A percentile compares a stretch with the other conserved stretches of the same genome.
Conservation (phyloP, 35 echinoderm and acorn worm species). For the Heliocidaris erythrogramma region DNA sequence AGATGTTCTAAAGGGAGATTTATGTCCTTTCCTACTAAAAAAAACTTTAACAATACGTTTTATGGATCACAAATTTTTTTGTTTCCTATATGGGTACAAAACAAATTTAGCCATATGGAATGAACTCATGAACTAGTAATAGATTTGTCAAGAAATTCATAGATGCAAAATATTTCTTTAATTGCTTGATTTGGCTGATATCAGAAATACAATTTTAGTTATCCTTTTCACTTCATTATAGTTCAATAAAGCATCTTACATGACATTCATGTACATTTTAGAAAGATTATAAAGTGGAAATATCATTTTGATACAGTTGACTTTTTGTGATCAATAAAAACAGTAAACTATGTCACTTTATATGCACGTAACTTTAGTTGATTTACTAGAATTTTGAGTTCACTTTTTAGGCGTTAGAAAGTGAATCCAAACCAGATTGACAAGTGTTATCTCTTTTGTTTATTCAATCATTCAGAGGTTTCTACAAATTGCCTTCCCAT, state of each 20-base stretch:
- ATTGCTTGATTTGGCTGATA: neutral
- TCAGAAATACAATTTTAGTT: no score
- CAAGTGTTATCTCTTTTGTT: constrained; percentile 28
- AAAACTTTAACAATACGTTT: no score
- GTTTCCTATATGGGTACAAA: no score
- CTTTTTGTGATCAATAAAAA: neutral
- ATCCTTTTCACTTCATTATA: no score
- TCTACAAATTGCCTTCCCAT: constrained; percentile 21
- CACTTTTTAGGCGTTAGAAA: neutral
- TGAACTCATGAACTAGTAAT: no score
- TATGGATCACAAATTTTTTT: no score
- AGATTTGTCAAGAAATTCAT: no score
- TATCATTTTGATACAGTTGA: neutral
- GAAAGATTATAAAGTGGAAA: neutral
- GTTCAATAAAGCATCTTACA: no score
- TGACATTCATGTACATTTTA: neutral
- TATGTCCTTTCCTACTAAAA: no score
- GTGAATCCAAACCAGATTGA: constrained; percentile 16
- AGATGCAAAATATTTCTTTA: neutral
- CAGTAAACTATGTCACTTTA: neutral
- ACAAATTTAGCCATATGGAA: no score
- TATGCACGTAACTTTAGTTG: neutral
- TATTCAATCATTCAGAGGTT: neutral
- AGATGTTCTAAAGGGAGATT: no score
- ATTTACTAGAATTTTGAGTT: neutral